phyloP scores from a whole-genome alignment of 2,113 vertebrate genomes.

The Hydrolagus affinis region DNA sequence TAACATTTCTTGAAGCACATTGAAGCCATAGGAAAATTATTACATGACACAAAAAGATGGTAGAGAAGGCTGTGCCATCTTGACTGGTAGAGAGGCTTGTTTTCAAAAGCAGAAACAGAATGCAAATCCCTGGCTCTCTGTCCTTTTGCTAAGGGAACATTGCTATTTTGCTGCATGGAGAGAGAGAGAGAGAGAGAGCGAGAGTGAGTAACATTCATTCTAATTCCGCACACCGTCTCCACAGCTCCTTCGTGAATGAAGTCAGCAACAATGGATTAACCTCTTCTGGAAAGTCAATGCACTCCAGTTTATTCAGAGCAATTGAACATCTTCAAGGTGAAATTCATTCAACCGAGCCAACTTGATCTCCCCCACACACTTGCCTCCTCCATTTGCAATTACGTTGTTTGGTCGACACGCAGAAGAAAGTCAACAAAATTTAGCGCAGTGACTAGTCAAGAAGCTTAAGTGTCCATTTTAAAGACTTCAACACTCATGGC shows the following conservation, averaged over 20 bases:
- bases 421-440: neutral
- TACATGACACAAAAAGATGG: too few species aligned
- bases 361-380: constrained; percentile 13
- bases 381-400: neutral
- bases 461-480: neutral
- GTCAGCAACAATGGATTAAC: constrained; percentile 26
- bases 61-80: neutral
- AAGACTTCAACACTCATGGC: neutral
- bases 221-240: constrained; percentile 6
- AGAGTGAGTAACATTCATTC: neutral
- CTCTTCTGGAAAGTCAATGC: neutral
- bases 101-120: neutral
- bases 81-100: neutral
- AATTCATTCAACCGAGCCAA: constrained; percentile 4
- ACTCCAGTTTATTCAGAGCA: constrained; percentile 21
- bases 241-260: constrained; percentile 7
- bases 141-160: too few species aligned
- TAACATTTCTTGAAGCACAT: too few species aligned
- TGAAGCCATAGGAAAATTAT: too few species aligned
- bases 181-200: neutral
- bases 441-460: neutral
- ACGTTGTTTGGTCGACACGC: neutral
- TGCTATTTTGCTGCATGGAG: neutral
- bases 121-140: neutral
- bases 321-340: constrained; percentile 20